These are phyloP conservation scores for Myotis brandtii DNA, from an alignment of 2,113 vertebrate species.

Conservation along the genomic window DNA sequence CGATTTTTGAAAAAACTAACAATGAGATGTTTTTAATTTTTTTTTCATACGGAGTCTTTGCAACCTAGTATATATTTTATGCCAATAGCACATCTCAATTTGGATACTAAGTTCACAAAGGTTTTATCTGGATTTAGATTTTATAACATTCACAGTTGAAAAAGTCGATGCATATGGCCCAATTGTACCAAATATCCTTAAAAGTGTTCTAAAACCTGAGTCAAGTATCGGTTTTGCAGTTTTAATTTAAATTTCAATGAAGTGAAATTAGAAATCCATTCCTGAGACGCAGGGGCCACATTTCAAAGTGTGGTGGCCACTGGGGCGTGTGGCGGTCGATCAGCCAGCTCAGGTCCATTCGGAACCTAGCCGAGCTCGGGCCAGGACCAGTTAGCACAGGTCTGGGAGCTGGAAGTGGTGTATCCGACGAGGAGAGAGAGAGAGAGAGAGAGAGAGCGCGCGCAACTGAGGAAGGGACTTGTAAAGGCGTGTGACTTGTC, in stretches of 20 bases:
- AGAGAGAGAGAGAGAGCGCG: too few species aligned
- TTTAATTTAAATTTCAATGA: background rate
- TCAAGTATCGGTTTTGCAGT: background rate
- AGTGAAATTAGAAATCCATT: background rate
- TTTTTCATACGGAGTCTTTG: background rate
- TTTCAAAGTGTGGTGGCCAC: background rate
- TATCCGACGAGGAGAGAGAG: fast-evolving
- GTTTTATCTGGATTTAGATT: background rate
- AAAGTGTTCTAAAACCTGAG: background rate
- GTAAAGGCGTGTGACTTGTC: background rate
- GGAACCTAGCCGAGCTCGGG: fast-evolving
- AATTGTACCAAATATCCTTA: background rate
- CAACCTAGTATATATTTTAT: background rate
- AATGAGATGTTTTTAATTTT: background rate
- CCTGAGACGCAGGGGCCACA: background rate
- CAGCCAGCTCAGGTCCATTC: background rate
- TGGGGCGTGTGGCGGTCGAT: fast-evolving
- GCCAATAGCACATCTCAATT: background rate
- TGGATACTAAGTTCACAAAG: background rate
- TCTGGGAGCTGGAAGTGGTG: background rate
- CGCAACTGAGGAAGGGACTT: background rate
- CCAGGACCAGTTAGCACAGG: background rate
- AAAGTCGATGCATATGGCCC: background rate
- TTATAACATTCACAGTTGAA: background rate
- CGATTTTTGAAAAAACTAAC: background rate